Evolutionary conservation across 2,888 invertebrate genomes (phyloP), one percentile per base, ranked within the genome.

Genomic region (Agonopterix heracliana): DNA sequence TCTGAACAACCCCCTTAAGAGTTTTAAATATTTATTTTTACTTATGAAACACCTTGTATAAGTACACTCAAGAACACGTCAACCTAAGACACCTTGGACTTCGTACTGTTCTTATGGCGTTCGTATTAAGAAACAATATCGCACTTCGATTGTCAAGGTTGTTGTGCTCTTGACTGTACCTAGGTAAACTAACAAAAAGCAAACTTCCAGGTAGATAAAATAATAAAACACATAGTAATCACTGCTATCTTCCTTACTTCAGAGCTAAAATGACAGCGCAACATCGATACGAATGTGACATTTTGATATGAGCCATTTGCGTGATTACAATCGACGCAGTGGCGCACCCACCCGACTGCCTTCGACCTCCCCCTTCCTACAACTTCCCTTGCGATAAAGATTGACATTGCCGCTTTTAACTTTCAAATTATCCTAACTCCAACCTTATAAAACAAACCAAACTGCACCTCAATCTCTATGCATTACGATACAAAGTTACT

Each of bases 371-470:
- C 74, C 80, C 77, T 74, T 63, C 70, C 71, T 71, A 76, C 77
- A 75, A 82, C 82, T 85, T 86, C 81, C 86, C 81, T 82, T 79
- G 75, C 86, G 82, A 83, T 86, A 88, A 86, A 87, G 86, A 87
- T 87, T 86, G 87, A 85, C 85, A 84, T 85, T 78, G 71, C 63
- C 57, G 71, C 77, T 74, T 76, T 79, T 79, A 79, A 81, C 72
- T 77, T 79, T 73, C 74, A 66, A 81, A 82, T 82, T 81, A 84
- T 79, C 83, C 71, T 81, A 85, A 78, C 76, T 79, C 76, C 63
- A 66, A 56, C 55, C 46, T 36, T 36, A 52, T 41, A 38, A 49
- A 54, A 57, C 71, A 77, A 60, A 57, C 65, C 48, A 80, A 78
- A 74, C 51, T 63, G 59, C 52, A 66, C 81, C 68, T 57, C 71